Evolutionary conservation across 2,888 invertebrate genomes (phyloP).

Genomic region (Noctua fimbriata): DNA sequence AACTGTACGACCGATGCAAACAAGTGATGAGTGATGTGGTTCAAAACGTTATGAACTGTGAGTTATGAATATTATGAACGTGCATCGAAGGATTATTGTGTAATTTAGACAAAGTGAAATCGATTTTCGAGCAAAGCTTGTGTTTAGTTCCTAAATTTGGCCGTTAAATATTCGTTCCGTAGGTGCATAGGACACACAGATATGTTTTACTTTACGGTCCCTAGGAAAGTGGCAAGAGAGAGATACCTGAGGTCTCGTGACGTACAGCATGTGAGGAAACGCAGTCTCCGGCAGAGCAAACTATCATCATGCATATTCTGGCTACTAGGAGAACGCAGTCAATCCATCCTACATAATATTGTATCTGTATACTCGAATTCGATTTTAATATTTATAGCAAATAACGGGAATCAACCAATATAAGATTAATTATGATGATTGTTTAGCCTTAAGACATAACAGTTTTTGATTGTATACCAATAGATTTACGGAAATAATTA

Average conservation of each 20-base stretch:
- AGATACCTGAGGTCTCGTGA: constrained; percentile 45
- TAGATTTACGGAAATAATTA: constrained; percentile 67
- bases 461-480: constrained; percentile 78
- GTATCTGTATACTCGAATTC: constrained; percentile 69
- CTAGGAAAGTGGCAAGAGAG: constrained; percentile 49
- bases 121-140: constrained; percentile 87
- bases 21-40: constrained; percentile 71
- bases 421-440: constrained; percentile 69
- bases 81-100: constrained; percentile 75
- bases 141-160: constrained; percentile 88
- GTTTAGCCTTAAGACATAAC: constrained; percentile 70
- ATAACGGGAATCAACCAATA: constrained; percentile 71
- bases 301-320: constrained; percentile 36
- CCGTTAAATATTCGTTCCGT: constrained; percentile 71
- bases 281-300: constrained; percentile 57
- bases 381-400: constrained; percentile 70
- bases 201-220: constrained; percentile 69
- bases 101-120: constrained; percentile 77
- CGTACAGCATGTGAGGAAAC: constrained; percentile 61
- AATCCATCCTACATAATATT: constrained; percentile 67
- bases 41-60: constrained; percentile 72
- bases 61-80: constrained; percentile 67
- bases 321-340: constrained; percentile 60
- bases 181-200: constrained; percentile 70
- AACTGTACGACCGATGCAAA: constrained; percentile 72